Conservation (phyloP, 2,797 vertebrate genomes). For the Falco cherrug region DNA sequence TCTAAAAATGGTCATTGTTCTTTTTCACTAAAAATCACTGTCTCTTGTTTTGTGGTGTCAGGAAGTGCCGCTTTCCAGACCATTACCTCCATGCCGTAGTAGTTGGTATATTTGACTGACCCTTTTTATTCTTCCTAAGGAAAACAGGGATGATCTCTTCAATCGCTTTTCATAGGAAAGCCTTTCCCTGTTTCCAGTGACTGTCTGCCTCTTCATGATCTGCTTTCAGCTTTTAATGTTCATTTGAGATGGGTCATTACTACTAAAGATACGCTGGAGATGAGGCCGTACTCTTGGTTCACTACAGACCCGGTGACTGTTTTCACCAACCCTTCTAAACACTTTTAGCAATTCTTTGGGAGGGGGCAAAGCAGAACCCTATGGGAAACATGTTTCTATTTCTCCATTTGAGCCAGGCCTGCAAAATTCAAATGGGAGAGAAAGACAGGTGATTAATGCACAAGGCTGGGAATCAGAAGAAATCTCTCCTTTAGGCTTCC, state of each 20-base stretch:
- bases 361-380: background rate
- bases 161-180: background rate
- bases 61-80: background rate
- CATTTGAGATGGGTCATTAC: background rate
- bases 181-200: background rate
- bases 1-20: background rate
- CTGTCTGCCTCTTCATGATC: background rate
- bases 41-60: background rate
- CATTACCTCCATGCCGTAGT: fast-evolving
- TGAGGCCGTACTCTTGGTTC: background rate
- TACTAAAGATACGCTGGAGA: background rate
- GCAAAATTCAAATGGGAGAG: background rate
- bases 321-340: background rate
- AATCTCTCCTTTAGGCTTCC: background rate
- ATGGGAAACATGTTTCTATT: background rate
- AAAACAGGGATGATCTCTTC: background rate
- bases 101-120: background rate
- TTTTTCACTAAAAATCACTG: background rate
- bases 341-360: background rate
- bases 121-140: background rate
- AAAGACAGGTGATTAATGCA: background rate
- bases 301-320: background rate
- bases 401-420: background rate
- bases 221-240: background rate
- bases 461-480: background rate